Conservation (phyloP, 2,113 vertebrate species). For the Tragulus kanchil region DNA sequence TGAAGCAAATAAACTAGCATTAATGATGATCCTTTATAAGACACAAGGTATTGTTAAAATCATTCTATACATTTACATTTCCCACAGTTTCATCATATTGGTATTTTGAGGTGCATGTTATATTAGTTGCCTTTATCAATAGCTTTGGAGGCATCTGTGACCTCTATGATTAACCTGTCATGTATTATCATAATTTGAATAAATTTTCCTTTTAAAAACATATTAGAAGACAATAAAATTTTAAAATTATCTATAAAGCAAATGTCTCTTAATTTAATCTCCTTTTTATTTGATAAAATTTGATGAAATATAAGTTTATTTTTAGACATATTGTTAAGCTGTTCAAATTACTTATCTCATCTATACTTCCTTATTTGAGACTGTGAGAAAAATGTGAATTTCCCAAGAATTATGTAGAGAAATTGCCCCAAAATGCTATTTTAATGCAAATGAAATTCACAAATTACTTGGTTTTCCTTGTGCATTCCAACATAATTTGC, state of each 20-base stretch:
- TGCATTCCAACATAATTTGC: slow-evolving; percentile 59
- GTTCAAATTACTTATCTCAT: not conserved
- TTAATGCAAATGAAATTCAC: slow-evolving; percentile 59
- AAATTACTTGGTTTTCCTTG: not conserved
- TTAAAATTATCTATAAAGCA: not conserved
- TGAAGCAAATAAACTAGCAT: not conserved
- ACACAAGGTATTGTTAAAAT: not conserved
- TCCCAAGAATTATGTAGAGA: not conserved
- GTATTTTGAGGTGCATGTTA: not conserved
- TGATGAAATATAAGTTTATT: not conserved
- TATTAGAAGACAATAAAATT: not conserved
- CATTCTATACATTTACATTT: not conserved
- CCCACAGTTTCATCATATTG: not conserved
- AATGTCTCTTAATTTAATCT: not conserved
- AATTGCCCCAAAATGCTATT: not conserved
- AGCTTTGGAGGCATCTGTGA: not conserved
- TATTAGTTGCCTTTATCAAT: not conserved
- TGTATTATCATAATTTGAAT: not conserved
- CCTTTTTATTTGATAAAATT: not conserved
- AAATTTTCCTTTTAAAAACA: not conserved
- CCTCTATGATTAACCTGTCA: not conserved
- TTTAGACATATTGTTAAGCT: not conserved
- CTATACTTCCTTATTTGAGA: not conserved
- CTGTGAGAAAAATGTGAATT: slow-evolving; percentile 11
- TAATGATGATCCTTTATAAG: not conserved